These are phyloP conservation scores for Pocillopora verrucosa DNA, from an alignment of 64 coral and sea anemone species.

Conservation along the genomic window DNA sequence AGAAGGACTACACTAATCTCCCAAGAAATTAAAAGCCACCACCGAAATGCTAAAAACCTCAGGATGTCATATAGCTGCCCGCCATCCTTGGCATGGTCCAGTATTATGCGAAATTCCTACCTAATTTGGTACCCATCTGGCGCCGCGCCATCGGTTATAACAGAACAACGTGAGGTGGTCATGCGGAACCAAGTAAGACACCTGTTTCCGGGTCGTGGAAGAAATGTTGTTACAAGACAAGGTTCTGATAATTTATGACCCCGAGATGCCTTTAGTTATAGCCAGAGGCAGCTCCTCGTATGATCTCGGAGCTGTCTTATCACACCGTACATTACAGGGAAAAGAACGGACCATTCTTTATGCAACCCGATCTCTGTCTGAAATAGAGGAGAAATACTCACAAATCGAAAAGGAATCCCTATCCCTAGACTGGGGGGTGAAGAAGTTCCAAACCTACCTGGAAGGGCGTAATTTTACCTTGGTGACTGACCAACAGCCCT, in stretches of 20 bases:
- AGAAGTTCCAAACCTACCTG: no score
- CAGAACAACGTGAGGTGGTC: no score
- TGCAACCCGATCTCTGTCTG: neutral
- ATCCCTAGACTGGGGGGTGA: no score
- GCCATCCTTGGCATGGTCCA: constrained; percentile 40
- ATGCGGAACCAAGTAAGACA: neutral
- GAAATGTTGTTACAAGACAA: constrained; percentile 18
- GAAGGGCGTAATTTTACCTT: no score
- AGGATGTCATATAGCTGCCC: constrained; percentile 6
- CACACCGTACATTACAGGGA: neutral
- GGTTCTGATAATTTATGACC: no score
- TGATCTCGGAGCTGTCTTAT: constrained; percentile 27
- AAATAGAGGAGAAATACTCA: no score
- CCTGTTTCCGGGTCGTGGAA: neutral
- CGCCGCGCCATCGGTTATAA: no score
- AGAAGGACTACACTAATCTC: constrained; percentile 23
- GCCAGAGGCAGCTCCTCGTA: constrained; percentile 33
- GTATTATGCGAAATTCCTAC: constrained; percentile 22
- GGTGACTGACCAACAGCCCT: no score
- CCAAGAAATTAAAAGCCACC: constrained; percentile 23
- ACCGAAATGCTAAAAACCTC: neutral
- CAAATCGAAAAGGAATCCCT: no score
- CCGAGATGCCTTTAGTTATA: no score
- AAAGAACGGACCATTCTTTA: constrained; percentile 3
- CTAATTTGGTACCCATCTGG: neutral